A percentile compares a stretch with the other conserved stretches of the same genome.
Evolutionary conservation across 30 jellyfish, hydroid and myxozoan genomes (phyloP).

Genomic region (Aurelia coerulea): DNA sequence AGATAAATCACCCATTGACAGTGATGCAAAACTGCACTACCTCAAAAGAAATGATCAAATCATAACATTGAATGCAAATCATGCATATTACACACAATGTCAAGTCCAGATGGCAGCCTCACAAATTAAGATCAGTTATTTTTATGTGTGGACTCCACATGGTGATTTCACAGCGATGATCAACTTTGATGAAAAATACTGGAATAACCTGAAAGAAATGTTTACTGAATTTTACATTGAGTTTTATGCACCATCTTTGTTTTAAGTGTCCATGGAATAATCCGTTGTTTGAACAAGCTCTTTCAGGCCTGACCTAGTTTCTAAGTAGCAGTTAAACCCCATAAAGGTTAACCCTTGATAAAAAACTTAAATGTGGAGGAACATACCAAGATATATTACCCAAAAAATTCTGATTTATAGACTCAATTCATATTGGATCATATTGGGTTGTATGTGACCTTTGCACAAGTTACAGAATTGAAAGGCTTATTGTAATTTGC

Average conservation of each 20-base stretch:
- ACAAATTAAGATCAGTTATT: conserved; percentile 34
- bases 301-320: too few species aligned
- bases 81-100: conserved; percentile 54
- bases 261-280: too few species aligned
- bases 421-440: too few species aligned
- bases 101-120: conserved; percentile 65
- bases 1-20: conserved; percentile 1
- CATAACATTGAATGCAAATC: neutral
- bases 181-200: neutral
- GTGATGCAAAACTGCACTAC: neutral
- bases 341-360: too few species aligned
- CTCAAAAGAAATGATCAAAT: neutral
- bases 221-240: conserved; percentile 10
- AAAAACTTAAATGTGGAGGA: too few species aligned
- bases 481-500: too few species aligned
- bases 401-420: too few species aligned
- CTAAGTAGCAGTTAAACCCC: too few species aligned
- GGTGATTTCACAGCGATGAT: conserved; percentile 17
- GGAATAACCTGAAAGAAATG: neutral
- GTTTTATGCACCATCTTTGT: neutral
- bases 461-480: too few species aligned
- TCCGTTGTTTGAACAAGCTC: too few species aligned
- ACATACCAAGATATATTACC: too few species aligned
- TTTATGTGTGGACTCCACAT: conserved; percentile 47
- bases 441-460: too few species aligned